Evolutionary conservation across 2,113 vertebrate species (phyloP).

Genomic region (Grus americana): DNA sequence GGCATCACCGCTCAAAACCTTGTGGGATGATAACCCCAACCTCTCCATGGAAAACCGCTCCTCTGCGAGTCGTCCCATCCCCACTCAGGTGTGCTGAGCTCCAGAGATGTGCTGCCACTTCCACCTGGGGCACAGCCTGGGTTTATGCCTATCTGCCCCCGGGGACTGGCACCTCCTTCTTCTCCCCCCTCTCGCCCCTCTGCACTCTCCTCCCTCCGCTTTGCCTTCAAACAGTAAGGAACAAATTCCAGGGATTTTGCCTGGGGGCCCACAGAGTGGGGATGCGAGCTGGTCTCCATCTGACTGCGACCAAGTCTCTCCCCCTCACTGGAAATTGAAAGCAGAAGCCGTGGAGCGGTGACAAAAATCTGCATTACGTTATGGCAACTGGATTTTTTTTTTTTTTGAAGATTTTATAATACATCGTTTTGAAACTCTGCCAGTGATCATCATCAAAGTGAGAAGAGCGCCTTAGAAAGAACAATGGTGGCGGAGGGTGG

Average conservation of each 20-base stretch:
- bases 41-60: background rate
- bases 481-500: slow-evolving; percentile 61
- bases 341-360: slow-evolving; percentile 85
- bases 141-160: rapidly evolving
- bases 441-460: slow-evolving; percentile 87
- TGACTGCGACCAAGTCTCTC: slow-evolving; percentile 71
- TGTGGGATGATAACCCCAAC: background rate
- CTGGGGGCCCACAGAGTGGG: slow-evolving; percentile 39
- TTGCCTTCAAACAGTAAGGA: slow-evolving; percentile 60
- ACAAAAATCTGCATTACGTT: slow-evolving; percentile 93
- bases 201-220: background rate
- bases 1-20: background rate
- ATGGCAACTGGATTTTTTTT: slow-evolving; percentile 71
- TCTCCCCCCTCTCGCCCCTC: background rate
- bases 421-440: slow-evolving; percentile 81
- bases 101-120: rapidly evolving
- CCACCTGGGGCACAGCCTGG: background rate
- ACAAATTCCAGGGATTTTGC: slow-evolving; percentile 71
- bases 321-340: slow-evolving; percentile 83
- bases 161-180: background rate
- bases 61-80: background rate
- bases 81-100: background rate
- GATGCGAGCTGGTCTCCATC: slow-evolving; percentile 68
- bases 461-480: slow-evolving; percentile 66
- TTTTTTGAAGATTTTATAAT: slow-evolving; percentile 78